Percentiles rank a stretch among this genome's conserved stretches.
These are phyloP conservation scores for Tenualosa ilisha DNA, from an alignment of 2,797 vertebrate species.

Conservation along the genomic window DNA sequence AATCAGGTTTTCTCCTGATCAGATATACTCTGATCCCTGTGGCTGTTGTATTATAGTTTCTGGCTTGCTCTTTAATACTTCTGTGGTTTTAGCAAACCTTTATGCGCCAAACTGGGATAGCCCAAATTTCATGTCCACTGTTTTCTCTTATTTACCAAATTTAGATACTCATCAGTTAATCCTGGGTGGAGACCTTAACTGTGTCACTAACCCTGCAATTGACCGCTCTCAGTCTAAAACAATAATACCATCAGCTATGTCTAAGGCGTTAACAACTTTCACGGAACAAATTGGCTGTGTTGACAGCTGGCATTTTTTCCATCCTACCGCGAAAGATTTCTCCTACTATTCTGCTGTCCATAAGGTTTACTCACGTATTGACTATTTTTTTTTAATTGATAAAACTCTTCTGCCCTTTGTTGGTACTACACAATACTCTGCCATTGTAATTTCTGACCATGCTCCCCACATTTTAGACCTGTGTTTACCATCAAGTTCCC, in stretches of 20 bases:
- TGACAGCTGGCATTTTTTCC: not conserved
- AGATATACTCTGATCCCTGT: not conserved
- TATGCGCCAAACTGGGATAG: slow-evolving; percentile 36
- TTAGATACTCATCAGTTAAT: slow-evolving; percentile 9
- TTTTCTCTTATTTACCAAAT: slow-evolving; percentile 11
- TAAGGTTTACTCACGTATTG: not conserved
- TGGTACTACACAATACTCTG: not conserved
- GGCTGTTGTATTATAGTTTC: slow-evolving; percentile 28
- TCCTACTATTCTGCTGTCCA: not conserved
- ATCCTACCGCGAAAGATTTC: not conserved
- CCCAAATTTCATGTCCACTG: not conserved
- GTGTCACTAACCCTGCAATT: not conserved
- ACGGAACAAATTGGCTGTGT: not conserved
- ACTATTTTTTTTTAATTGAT: not conserved
- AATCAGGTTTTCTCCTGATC: not conserved
- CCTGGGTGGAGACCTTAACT: not conserved
- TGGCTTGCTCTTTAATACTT: not conserved
- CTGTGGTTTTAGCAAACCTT: slow-evolving; percentile 20
- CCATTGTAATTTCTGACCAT: not conserved
- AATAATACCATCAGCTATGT: not conserved
- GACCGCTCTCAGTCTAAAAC: not conserved
- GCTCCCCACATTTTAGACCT: not conserved
- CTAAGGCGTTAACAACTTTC: not conserved
- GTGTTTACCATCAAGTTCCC: not conserved
- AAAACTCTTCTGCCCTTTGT: not conserved